Base-by-base conservation (phyloP, 2,888 invertebrate genomes). In the Hemaris fuciformis region DNA sequence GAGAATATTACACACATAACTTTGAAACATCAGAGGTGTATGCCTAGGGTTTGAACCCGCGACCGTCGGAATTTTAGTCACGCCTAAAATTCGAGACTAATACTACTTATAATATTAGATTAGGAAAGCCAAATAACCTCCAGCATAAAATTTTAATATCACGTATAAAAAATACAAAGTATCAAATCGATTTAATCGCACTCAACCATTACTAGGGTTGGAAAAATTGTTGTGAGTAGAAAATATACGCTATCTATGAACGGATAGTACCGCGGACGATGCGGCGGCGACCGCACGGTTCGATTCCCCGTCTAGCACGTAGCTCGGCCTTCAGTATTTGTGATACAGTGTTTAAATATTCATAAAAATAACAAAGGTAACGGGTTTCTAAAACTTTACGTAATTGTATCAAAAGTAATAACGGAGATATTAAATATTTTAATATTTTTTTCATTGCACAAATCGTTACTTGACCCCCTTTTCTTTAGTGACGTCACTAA, bases 181-280 rank as follows among this genome's bases (percentile, higher is more conserved):
- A 87, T 85, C 86, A 87, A 87, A 61, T 64, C 45, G 0, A 3
- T 20, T 68, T 0, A 22, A 41, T 64, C 78, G 62, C 27, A 41
- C 62, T 80, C 56, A 74, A 64, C 70, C 67, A 73, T 74, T 77
- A 74, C 74, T 75, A 78, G 76, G 72, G 69, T 78, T 84, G 84
- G 84, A 88, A 88, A 87, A 84, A 80, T 71, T 72, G 63, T 68
- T 72, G 67, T 74, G 10, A 53, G 1, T 71, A 75, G 78, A 79
- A 84, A 83, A 85, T 85, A 83, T 85, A 83, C 83, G 81, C 83
- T 82, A 79, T 86, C 84, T 81, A 76, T 78, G 68, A 76, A 73
- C 62, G 72, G 80, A 80, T 86, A 89, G 89, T 90, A 70, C 71
- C 68, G 75, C 72, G 64, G 72, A 73, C 68, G 84, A 79, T 81